These are phyloP conservation scores for Pollicipes pollicipes DNA, from an alignment of 1,140 invertebrate species.

Conservation along the genomic window DNA sequence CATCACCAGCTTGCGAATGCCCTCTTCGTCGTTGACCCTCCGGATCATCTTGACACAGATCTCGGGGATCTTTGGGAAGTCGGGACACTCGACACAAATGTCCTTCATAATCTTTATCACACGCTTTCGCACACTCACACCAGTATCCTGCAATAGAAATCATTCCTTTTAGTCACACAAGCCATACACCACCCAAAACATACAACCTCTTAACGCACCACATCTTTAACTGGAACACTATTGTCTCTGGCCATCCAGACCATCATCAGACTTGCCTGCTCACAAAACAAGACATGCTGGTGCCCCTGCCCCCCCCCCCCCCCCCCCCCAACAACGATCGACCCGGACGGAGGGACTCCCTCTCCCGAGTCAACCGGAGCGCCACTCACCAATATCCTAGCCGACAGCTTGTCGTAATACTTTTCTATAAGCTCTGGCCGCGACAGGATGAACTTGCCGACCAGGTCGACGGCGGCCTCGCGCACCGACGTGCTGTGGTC, in stretches of 20 bases:
- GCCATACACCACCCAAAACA: too few relatives aligned
- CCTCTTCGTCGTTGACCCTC: slow-evolving; percentile 25
- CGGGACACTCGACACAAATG: slow-evolving; percentile 90
- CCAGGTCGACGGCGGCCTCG: slow-evolving; percentile 94
- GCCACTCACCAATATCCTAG: slow-evolving; percentile 61
- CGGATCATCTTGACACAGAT: slow-evolving; percentile 98
- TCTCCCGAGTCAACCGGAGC: slow-evolving; percentile 1
- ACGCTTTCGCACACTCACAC: slow-evolving; percentile 92
- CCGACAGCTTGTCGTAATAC: slow-evolving; percentile 91
- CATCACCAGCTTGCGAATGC: slow-evolving; percentile 89
- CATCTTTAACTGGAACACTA: too few relatives aligned
- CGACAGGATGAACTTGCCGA: slow-evolving; percentile 94
- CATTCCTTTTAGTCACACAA: not conserved
- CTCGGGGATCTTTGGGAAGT: slow-evolving; percentile 90
- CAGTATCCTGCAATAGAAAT: slow-evolving; percentile 54
- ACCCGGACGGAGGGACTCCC: too few relatives aligned
- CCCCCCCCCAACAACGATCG: not conserved
- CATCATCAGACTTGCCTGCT: too few relatives aligned
- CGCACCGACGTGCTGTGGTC: slow-evolving; percentile 94
- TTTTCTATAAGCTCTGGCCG: slow-evolving; percentile 88
- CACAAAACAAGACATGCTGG: too few relatives aligned
- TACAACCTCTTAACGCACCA: too few relatives aligned
- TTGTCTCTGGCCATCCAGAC: too few relatives aligned
- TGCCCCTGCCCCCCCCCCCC: not conserved
- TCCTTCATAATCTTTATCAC: slow-evolving; percentile 98